Evolutionary conservation across 2,113 vertebrate genomes (phyloP).

Genomic region (Callithrix jacchus): DNA sequence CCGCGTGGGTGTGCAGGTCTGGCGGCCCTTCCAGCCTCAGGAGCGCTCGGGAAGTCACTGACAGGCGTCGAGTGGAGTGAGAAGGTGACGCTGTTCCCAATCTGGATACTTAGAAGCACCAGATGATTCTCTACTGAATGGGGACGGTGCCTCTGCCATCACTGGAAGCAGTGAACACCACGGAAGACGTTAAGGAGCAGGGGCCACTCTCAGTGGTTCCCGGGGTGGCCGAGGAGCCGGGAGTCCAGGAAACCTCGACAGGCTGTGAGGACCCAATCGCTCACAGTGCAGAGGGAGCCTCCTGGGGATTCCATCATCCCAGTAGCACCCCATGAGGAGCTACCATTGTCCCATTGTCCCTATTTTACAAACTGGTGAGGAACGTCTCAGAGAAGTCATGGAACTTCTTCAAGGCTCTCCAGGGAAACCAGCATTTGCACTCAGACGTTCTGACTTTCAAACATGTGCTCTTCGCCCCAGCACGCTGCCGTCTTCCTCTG

Average conservation of each 20-base stretch:
- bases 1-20: not conserved
- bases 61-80: too few species aligned
- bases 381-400: not conserved
- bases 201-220: not conserved
- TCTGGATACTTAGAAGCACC: not conserved
- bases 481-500: not conserved
- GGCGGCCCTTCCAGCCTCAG: not conserved
- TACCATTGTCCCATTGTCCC: not conserved
- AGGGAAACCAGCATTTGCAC: not conserved
- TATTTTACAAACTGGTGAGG: not conserved
- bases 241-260: fast-evolving
- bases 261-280: not conserved
- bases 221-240: fast-evolving
- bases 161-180: not conserved
- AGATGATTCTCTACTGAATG: not conserved
- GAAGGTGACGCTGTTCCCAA: not conserved
- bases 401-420: not conserved
- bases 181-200: fast-evolving
- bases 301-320: fast-evolving
- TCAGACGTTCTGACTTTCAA: not conserved
- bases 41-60: not conserved
- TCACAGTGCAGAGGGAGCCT: not conserved
- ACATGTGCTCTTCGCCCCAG: not conserved
- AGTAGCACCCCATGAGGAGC: fast-evolving
- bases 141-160: too few species aligned